Evolutionary conservation across 2,113 vertebrate species (phyloP).

Genomic region (Microtus montanus): DNA sequence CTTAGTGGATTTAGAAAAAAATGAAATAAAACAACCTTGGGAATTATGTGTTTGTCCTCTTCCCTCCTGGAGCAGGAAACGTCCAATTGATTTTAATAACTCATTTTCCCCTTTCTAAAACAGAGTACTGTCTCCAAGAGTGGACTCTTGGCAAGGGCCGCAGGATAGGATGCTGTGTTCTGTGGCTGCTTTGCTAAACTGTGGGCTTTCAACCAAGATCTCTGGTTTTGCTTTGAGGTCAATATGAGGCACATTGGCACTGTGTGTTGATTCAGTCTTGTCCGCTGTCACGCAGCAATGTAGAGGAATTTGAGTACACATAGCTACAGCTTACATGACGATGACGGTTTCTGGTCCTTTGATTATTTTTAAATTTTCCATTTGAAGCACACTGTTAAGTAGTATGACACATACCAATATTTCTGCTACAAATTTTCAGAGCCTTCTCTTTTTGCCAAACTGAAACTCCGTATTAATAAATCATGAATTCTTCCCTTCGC

Average conservation of each 20-base stretch:
- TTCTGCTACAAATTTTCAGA: neutral
- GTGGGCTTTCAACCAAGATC: conserved; percentile 57
- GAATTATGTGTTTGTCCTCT: conserved; percentile 64
- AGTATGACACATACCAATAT: neutral
- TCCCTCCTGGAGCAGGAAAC: conserved; percentile 29
- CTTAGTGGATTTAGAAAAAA: conserved; percentile 66
- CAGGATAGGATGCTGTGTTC: neutral
- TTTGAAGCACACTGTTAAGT: neutral
- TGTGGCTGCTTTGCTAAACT: conserved; percentile 45
- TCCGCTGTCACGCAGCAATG: neutral
- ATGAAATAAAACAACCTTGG: conserved; percentile 11
- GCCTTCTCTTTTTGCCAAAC: neutral
- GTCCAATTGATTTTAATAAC: conserved; percentile 72
- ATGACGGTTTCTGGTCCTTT: neutral
- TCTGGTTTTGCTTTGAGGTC: conserved; percentile 60
- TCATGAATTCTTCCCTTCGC: neutral
- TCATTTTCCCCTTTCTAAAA: conserved; percentile 64
- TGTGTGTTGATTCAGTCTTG: neutral
- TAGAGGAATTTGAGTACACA: neutral
- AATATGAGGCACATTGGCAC: neutral
- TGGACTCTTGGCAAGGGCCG: conserved; percentile 73
- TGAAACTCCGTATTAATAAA: neutral
- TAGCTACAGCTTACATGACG: neutral
- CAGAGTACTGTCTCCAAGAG: conserved; percentile 63
- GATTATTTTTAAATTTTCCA: neutral